These are phyloP conservation scores for Vultur gryphus DNA, from an alignment of 2,797 vertebrate genomes.

Conservation along the genomic window DNA sequence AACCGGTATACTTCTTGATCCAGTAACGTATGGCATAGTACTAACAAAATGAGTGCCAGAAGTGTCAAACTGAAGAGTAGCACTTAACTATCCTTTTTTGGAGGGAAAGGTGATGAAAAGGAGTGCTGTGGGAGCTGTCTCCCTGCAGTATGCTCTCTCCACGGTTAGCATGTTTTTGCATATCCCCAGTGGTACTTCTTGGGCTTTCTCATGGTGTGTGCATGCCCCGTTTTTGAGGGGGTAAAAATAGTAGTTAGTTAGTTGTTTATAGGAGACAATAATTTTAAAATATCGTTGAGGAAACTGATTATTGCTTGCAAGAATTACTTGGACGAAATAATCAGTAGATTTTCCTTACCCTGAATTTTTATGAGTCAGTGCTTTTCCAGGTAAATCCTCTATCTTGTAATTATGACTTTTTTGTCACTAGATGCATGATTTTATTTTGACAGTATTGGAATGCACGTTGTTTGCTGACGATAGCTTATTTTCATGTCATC, in stretches of 20 bases:
- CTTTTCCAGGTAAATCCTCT: not conserved
- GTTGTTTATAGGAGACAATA: not conserved
- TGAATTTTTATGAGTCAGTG: not conserved
- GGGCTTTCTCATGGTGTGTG: not conserved
- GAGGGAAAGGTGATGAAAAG: not conserved
- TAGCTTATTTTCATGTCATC: not conserved
- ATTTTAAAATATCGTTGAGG: not conserved
- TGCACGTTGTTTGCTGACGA: not conserved
- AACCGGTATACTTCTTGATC: not conserved
- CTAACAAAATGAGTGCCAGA: not conserved
- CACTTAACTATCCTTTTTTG: not conserved
- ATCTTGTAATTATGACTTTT: not conserved
- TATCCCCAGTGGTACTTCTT: not conserved
- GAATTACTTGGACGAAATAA: not conserved
- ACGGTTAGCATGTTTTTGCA: not conserved
- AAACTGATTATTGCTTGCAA: not conserved
- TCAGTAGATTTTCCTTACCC: not conserved
- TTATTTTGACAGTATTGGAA: not conserved
- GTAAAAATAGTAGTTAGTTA: not conserved
- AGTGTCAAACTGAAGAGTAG: not conserved
- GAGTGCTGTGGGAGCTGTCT: not conserved
- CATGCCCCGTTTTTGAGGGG: not conserved
- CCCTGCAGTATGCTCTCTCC: not conserved
- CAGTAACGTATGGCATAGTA: not conserved
- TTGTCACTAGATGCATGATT: not conserved